Conservation (phyloP, 2,113 vertebrate genomes). For the Montifringilla adamsi region DNA sequence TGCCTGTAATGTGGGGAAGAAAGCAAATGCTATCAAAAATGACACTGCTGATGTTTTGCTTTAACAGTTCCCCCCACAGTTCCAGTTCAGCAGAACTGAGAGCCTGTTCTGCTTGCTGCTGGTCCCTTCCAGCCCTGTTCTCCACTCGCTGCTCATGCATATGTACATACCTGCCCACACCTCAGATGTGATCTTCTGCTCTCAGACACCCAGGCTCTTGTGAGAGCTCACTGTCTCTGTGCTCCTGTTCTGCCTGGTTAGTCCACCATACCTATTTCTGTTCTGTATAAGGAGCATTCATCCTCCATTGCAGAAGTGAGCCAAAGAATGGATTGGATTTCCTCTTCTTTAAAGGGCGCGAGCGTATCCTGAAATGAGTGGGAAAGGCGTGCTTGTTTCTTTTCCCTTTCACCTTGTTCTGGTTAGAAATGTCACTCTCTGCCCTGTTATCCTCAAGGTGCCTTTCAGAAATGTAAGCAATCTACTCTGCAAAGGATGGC, state of each 20-base stretch:
- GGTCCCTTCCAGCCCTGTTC: neutral
- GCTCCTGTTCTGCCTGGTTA: neutral
- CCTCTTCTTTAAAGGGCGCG: neutral
- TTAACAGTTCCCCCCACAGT: neutral
- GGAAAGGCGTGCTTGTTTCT: neutral
- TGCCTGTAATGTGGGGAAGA: neutral
- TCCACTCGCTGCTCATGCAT: neutral
- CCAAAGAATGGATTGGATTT: neutral
- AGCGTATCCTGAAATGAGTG: neutral
- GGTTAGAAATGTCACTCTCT: neutral
- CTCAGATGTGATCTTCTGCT: neutral
- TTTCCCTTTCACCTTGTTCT: neutral
- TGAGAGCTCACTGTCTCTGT: neutral
- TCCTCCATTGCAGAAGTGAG: neutral
- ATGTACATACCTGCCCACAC: too few species aligned
- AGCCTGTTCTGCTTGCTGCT: neutral
- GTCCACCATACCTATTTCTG: neutral
- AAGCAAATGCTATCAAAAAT: neutral
- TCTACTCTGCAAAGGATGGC: neutral
- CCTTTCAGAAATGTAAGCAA: neutral
- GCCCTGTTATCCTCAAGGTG: neutral
- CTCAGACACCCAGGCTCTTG: neutral
- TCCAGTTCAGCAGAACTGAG: neutral
- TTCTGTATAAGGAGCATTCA: neutral
- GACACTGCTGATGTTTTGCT: neutral